Conservation (phyloP, 2,113 vertebrate genomes). For the Dicerorhinus sumatrensis region DNA sequence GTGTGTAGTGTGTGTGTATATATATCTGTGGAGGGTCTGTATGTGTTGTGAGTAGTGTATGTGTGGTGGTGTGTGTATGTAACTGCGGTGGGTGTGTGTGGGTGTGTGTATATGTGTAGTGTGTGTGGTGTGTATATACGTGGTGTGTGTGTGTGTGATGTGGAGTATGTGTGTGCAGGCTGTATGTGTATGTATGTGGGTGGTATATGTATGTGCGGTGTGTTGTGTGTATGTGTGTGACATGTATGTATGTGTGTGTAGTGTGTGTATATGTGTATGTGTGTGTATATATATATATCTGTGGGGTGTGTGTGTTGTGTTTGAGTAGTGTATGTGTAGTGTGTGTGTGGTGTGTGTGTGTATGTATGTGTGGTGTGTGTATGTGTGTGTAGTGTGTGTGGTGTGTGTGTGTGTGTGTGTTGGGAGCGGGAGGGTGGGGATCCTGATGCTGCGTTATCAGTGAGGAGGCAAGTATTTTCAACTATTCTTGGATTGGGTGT, state of each 20-base stretch:
- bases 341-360: background rate
- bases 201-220: background rate
- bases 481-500: background rate
- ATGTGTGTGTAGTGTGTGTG: too few relatives aligned
- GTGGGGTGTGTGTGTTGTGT: background rate
- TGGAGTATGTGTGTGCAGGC: background rate
- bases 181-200: background rate
- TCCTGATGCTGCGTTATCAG: background rate
- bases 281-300: background rate
- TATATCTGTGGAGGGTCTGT: too few relatives aligned
- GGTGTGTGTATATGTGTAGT: background rate
- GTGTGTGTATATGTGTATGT: too few relatives aligned
- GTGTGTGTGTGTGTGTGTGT: background rate
- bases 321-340: background rate
- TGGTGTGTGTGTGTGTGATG: background rate
- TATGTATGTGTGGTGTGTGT: too few relatives aligned
- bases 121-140: background rate
- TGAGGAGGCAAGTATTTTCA: background rate
- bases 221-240: background rate
- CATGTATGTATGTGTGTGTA: too few relatives aligned
- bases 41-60: background rate
- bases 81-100: too few relatives aligned
- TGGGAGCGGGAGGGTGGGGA: background rate
- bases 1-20: too few relatives aligned
- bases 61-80: background rate